phyloP scores from a whole-genome alignment of 2,113 vertebrate genomes.

The Austrofundulus limnaeus region DNA sequence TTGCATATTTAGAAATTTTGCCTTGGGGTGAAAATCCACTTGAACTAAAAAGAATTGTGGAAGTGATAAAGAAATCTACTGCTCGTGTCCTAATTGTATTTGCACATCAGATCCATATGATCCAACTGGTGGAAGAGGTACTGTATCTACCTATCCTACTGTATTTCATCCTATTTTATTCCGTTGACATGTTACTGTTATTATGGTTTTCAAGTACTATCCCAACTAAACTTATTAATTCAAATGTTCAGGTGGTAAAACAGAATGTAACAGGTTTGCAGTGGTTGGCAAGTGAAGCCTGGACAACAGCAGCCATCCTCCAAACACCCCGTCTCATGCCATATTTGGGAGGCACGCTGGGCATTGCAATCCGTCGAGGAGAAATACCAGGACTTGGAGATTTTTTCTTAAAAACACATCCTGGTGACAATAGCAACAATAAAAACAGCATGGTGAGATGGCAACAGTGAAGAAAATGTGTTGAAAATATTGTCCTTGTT shows the following conservation, averaged over 20 bases:
- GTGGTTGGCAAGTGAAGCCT: constrained; percentile 78
- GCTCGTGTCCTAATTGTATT: constrained; percentile 44
- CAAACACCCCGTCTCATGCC: constrained; percentile 51
- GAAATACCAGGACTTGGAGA: constrained; percentile 68
- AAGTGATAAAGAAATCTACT: constrained; percentile 37
- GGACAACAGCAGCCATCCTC: constrained; percentile 61
- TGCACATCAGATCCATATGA: constrained; percentile 48
- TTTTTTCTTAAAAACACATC: constrained; percentile 60
- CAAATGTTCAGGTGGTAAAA: constrained; percentile 28
- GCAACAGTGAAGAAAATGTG: not conserved
- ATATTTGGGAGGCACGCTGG: constrained; percentile 72
- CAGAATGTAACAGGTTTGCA: constrained; percentile 70
- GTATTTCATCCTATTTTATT: not conserved
- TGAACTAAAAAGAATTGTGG: constrained; percentile 32
- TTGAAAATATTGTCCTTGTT: not conserved
- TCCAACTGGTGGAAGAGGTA: constrained; percentile 53
- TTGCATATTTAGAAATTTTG: constrained; percentile 53
- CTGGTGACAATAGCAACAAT: constrained; percentile 27
- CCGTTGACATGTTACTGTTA: not conserved
- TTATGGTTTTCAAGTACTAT: not conserved
- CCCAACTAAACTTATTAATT: too few relatives aligned
- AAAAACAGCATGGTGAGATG: constrained; percentile 59
- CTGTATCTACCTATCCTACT: constrained; percentile 11
- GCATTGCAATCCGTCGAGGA: constrained; percentile 73
- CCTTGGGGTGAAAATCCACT: constrained; percentile 38